A percentile compares a stretch with the other conserved stretches of the same genome.
These are phyloP conservation scores for Perca schrenkii DNA, from an alignment of 2,113 vertebrate genomes.

Conservation along the genomic window DNA sequence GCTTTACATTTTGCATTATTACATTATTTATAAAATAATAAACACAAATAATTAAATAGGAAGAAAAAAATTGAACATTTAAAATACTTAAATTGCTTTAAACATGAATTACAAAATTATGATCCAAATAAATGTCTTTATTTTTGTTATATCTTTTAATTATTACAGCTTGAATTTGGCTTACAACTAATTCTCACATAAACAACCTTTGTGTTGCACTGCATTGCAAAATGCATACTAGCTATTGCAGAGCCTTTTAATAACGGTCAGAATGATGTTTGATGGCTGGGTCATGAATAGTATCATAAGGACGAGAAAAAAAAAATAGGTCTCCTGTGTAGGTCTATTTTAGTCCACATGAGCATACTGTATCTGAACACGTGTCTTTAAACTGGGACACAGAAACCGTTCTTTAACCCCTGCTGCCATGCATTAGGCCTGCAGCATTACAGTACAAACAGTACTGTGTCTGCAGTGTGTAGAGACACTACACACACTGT, in stretches of 20 bases:
- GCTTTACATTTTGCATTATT: not conserved
- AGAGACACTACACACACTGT: not conserved
- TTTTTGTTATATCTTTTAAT: not conserved
- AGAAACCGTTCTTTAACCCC: conserved; percentile 84
- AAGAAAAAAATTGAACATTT: not conserved
- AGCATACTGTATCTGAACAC: conserved; percentile 79
- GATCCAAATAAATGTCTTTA: not conserved
- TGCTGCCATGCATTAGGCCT: conserved; percentile 72
- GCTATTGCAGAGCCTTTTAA: conserved; percentile 4
- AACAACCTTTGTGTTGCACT: not conserved
- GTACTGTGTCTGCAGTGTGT: not conserved
- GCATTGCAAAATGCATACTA: not conserved
- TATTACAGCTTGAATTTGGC: not conserved
- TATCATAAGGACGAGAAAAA: conserved; percentile 47
- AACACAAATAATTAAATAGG: not conserved
- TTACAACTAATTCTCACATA: not conserved
- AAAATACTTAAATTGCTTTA: not conserved
- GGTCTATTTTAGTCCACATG: conserved; percentile 72
- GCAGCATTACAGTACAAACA: conserved; percentile 41
- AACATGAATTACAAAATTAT: not conserved
- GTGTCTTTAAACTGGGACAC: conserved; percentile 84
- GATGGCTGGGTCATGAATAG: conserved; percentile 4
- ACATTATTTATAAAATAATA: not conserved
- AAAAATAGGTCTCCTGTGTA: conserved; percentile 47
- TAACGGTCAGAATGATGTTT: conserved; percentile 9